Evolutionary conservation across 2,888 invertebrate genomes (phyloP), one percentile per base, ranked within the genome.

Genomic region (Buathra laborator): DNA sequence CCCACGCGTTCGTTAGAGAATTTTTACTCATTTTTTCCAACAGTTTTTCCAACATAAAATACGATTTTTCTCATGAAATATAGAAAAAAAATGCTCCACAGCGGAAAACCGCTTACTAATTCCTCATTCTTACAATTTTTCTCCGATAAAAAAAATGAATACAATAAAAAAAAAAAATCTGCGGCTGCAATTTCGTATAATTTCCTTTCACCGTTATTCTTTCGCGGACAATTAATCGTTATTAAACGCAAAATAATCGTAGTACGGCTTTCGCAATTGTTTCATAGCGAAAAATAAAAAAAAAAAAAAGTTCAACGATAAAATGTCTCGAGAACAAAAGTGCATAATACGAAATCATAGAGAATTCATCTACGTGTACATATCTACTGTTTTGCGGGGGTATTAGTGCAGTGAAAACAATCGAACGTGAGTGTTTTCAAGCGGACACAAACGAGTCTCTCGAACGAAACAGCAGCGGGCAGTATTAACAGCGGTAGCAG

Each of bases 361-460:
- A 51, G 72, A 70, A 37, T 67, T 29, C 56, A 66, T 24, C 32
- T 44, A 29, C 14, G 12, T 44, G 53, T 53, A 16, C 10, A 16
- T 44, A 72, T 53, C 12, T 14, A 46, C 7, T 24, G 79, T 71
- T 56, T 32, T 3, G 82, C 32, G 46, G 53, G 53, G 67, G 10
- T 59, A 14, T 62, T 53, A 32, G 71, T 48, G 44, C 37, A 81
- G 81, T 74, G 81, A 84, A 84, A 81, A 84, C 84, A 81, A 78
- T 78, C 81, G 84, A 78, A 84, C 81, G 71, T 44, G 81, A 84
- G 81, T 77, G 72, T 81, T 81, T 84, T 76, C 77, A 56, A 77
- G 81, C 84, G 84, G 51, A 68, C 59, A 76, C 81, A 84, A 84
- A 44, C 76, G 83, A 66, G 53, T 80, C 71, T 64, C 48, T 32